phyloP scores from a whole-genome alignment of 2,888 invertebrate genomes.

The Acronicta alni region DNA sequence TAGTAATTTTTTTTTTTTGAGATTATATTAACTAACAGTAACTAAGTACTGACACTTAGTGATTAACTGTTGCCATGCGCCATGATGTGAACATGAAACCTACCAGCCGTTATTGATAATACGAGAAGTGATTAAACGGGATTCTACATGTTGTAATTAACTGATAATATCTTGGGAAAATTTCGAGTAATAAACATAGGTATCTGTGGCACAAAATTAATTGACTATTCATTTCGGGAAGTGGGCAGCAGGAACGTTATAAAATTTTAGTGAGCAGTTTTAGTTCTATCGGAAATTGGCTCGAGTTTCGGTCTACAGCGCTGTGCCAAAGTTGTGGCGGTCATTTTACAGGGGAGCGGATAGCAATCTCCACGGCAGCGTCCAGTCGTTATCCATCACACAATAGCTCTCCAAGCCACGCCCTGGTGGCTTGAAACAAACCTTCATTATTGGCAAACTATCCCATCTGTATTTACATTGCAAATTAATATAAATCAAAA shows the following conservation, averaged over 20 bases:
- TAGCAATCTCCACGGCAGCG: slow-evolving; percentile 50
- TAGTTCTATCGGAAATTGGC: slow-evolving; percentile 46
- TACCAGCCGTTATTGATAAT: slow-evolving; percentile 37
- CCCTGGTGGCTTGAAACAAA: slow-evolving; percentile 48
- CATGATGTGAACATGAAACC: slow-evolving; percentile 8
- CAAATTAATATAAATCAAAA: slow-evolving; percentile 16
- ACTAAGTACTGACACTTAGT: too few species aligned
- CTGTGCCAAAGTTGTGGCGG: slow-evolving; percentile 40
- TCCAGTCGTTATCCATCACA: slow-evolving; percentile 43
- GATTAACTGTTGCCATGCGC: too few species aligned
- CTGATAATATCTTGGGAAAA: slow-evolving; percentile 15
- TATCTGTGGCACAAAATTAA: slow-evolving; percentile 22
- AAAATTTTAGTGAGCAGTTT: slow-evolving; percentile 46
- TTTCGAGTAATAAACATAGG: slow-evolving; percentile 22
- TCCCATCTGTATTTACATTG: slow-evolving; percentile 23
- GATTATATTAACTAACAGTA: too few species aligned
- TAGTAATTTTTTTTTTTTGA: too few species aligned
- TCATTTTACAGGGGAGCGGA: slow-evolving; percentile 40
- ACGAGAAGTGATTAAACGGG: slow-evolving; percentile 12
- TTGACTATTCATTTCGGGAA: slow-evolving; percentile 23
- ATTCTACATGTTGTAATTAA: slow-evolving; percentile 6
- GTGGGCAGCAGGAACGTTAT: slow-evolving; percentile 13
- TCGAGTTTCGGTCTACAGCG: slow-evolving; percentile 25
- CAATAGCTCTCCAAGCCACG: slow-evolving; percentile 50
- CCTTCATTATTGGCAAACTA: slow-evolving; percentile 51